Percentiles rank a stretch among this genome's conserved stretches.
These are phyloP conservation scores for Oreohelix idahoensis DNA, from an alignment of 1,140 invertebrate species.

Conservation along the genomic window DNA sequence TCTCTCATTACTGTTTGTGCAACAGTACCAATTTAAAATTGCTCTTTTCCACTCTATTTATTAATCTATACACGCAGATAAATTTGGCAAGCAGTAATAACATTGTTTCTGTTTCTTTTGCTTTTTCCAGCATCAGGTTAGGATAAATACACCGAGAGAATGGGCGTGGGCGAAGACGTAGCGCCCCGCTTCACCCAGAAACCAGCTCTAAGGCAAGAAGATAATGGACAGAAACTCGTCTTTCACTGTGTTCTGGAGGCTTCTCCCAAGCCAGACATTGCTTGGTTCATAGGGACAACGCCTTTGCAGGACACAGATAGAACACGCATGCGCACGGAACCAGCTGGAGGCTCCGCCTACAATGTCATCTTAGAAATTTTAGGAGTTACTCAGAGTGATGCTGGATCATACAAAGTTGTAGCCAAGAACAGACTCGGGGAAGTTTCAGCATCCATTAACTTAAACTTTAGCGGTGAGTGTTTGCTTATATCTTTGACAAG, in stretches of 20 bases:
- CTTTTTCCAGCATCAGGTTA: background rate
- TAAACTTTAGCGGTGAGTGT: slow-evolving; percentile 88
- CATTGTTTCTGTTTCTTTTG: background rate
- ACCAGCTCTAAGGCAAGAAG: slow-evolving; percentile 95
- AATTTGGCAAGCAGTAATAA: no score
- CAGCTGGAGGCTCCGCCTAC: slow-evolving; percentile 59
- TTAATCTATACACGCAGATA: no score
- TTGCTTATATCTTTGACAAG: no score
- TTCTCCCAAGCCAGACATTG: slow-evolving; percentile 68
- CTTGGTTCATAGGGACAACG: slow-evolving; percentile 68
- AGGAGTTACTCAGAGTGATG: slow-evolving; percentile 95
- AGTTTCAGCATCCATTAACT: slow-evolving; percentile 97
- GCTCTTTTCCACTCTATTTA: no score
- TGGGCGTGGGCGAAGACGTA: slow-evolving; percentile 95
- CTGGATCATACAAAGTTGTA: slow-evolving; percentile 97
- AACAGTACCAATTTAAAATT: no score
- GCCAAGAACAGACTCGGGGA: slow-evolving; percentile 98
- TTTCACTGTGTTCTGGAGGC: slow-evolving; percentile 71
- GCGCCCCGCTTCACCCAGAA: slow-evolving; percentile 98
- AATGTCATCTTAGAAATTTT: slow-evolving; percentile 84
- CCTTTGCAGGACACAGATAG: slow-evolving; percentile 58
- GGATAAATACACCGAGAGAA: slow-evolving; percentile 36
- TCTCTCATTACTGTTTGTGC: no score
- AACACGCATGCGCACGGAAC: slow-evolving; percentile 64
- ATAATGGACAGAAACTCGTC: slow-evolving; percentile 79